Base-by-base conservation (phyloP, 2,888 invertebrate genomes). In the Melanostoma scalare region DNA sequence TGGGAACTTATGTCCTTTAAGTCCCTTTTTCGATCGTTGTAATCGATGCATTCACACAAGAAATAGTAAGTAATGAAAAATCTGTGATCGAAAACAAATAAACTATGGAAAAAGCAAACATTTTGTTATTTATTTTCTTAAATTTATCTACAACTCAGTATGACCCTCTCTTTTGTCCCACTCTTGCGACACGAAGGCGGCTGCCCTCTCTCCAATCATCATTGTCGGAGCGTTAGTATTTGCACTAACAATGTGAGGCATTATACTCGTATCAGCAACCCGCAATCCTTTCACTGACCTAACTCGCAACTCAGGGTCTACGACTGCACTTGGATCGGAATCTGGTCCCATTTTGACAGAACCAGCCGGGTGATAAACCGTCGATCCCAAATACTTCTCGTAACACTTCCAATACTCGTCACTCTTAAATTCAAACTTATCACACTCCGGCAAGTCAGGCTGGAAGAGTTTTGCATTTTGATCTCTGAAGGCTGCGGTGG, bases 201-300 rank as follows among this genome's bases (percentile, higher is more conserved):
- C 93, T 0, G 94, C 96, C 88, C 96, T 96, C 89, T 97, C 97
- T 0, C 94, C 97, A 71, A 97, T 96, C 96, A 97, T 96, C 38
- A 97, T 95, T 0, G 94, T 93, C 0, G 96, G 96, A 0, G 96
- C 96, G 89, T 97, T 96, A 0, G 96, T 96, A 89, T 97, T 96
- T 1, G 95, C 96, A 67, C 93, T 95, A 0, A 94, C 93, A 65
- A 96, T 94, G 8, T 91, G 93, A 0, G 96, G 97, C 95, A 97
- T 96, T 42, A 97, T 93, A 86, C 96, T 96, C 0, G 95, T 96
- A 89, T 97, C 97, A 4, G 96, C 93, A 0, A 97, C 95, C n/a
- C 97, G 92, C 4, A 97, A 91, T n/a, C 93, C 93, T 5, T 90
- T 89, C 0, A 96, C 91, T 0, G 94, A 94, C 55, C 91, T 91